Percentiles rank a stretch among this genome's conserved stretches.
Conservation (phyloP, 2,888 invertebrate genomes). For the Drosophila neotestacea region DNA sequence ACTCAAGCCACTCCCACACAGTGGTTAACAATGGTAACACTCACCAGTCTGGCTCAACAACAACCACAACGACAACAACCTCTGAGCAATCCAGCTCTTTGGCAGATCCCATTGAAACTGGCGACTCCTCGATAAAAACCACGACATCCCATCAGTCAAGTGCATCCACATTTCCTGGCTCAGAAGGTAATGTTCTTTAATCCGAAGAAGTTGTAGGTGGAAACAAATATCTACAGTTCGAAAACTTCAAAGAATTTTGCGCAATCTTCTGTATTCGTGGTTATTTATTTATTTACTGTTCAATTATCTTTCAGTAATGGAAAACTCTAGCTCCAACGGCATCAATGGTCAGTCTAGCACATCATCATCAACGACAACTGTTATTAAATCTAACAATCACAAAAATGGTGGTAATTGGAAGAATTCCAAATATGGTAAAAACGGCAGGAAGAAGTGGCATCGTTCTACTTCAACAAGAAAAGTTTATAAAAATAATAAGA, state of each 20-base stretch:
- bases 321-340: neutral
- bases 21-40: neutral
- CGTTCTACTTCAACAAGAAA: neutral
- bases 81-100: neutral
- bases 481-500: neutral
- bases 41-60: slow-evolving; percentile 6
- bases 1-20: neutral
- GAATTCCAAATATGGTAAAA: slow-evolving; percentile 1
- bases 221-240: neutral
- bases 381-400: neutral
- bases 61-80: slow-evolving; percentile 12
- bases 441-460: neutral
- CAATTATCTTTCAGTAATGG: neutral
- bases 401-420: neutral
- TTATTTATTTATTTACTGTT: too few relatives aligned
- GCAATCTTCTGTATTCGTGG: slow-evolving; percentile 3
- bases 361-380: neutral
- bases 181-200: too few relatives aligned
- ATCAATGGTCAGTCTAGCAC: neutral
- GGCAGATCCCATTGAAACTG: neutral
- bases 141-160: too few relatives aligned
- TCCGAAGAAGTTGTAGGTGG: neutral
- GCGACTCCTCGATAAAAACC: too few relatives aligned
- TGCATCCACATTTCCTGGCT: too few relatives aligned
- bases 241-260: neutral